These are phyloP conservation scores for Ramphastos sulfuratus DNA, from an alignment of 2,113 vertebrate species.

Conservation along the genomic window DNA sequence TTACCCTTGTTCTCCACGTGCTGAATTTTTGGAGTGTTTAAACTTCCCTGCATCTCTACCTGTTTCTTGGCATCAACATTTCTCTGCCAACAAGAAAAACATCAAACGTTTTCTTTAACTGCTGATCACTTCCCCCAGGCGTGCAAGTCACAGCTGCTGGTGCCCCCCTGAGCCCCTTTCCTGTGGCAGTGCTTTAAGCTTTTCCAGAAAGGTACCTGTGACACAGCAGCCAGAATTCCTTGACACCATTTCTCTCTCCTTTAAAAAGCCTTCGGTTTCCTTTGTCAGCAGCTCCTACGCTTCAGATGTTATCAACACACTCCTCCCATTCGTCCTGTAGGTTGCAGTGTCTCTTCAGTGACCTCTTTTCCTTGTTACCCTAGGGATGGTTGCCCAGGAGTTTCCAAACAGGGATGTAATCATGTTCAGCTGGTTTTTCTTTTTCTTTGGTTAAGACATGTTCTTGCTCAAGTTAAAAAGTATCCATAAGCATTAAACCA, in stretches of 20 bases:
- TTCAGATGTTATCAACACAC: not conserved
- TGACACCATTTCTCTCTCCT: not conserved
- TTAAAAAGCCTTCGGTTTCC: not conserved
- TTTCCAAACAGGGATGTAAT: constrained; percentile 48
- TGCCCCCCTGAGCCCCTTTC: not conserved
- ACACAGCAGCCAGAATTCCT: not conserved
- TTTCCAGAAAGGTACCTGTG: not conserved
- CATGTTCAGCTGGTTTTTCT: constrained; percentile 6
- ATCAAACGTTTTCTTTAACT: not conserved
- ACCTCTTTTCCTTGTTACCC: constrained; percentile 46
- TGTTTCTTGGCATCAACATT: not conserved
- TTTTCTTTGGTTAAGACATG: constrained; percentile 21
- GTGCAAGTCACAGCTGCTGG: not conserved
- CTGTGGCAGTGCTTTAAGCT: not conserved
- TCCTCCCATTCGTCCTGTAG: not conserved
- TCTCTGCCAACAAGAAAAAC: not conserved
- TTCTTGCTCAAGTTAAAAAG: constrained; percentile 19
- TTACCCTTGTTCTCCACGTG: not conserved
- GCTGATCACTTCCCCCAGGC: not conserved
- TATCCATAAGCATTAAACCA: not conserved
- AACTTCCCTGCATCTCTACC: not conserved
- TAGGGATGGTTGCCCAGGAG: constrained; percentile 49
- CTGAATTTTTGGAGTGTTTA: not conserved
- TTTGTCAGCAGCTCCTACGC: not conserved
- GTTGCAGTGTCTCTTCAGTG: constrained; percentile 20